These are phyloP conservation scores for Porites lutea DNA, from an alignment of 64 coral and sea anemone species.

Conservation along the genomic window DNA sequence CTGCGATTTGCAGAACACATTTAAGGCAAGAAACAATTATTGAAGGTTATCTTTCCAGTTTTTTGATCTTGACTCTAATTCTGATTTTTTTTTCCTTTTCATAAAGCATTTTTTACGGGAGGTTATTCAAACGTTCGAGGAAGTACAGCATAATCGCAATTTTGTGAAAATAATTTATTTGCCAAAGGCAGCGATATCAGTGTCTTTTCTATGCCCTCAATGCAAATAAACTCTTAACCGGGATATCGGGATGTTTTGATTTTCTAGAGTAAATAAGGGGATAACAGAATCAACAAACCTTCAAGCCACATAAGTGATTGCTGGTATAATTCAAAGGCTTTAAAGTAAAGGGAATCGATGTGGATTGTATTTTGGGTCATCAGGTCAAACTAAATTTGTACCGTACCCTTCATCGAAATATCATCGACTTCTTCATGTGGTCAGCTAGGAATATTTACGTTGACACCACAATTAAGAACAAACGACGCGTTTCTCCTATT, in stretches of 20 bases:
- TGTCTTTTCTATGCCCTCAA: slow-evolving; percentile 71
- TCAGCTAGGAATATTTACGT: too few species aligned
- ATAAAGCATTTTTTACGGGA: background rate
- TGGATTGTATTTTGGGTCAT: slow-evolving; percentile 25
- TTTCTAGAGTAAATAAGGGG: slow-evolving; percentile 62
- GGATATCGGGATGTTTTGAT: slow-evolving; percentile 82
- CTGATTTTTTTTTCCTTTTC: background rate
- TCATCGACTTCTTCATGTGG: background rate
- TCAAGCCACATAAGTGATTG: slow-evolving; percentile 28
- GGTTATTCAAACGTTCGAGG: slow-evolving; percentile 8
- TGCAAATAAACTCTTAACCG: slow-evolving; percentile 86
- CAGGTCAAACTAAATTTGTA: slow-evolving; percentile 40
- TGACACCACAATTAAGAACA: background rate
- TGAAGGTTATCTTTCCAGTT: background rate
- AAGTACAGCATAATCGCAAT: background rate
- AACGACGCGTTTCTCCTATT: background rate
- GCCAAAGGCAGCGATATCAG: slow-evolving; percentile 24
- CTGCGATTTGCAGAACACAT: slow-evolving; percentile 19
- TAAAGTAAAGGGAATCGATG: slow-evolving; percentile 46
- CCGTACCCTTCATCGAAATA: background rate
- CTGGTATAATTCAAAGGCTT: slow-evolving; percentile 8
- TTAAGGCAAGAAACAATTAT: background rate
- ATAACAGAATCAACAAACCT: slow-evolving; percentile 38
- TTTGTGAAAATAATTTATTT: slow-evolving; percentile 53
- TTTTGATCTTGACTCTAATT: slow-evolving; percentile 27